Base-by-base conservation (phyloP, 2,888 invertebrate species). In the Cheilosia soror region DNA sequence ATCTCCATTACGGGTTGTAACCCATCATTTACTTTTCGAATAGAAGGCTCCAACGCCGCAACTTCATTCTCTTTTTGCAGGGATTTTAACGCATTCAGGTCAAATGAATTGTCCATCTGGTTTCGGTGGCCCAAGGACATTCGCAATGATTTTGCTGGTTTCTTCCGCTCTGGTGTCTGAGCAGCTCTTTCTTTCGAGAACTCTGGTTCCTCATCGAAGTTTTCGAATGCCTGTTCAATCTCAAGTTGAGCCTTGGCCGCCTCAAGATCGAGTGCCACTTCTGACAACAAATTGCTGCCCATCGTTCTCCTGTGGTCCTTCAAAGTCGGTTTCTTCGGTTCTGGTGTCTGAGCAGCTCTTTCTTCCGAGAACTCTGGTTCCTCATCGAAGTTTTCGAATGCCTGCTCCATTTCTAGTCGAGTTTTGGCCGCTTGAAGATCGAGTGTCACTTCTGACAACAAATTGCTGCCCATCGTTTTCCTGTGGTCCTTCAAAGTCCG, bases 341-440 rank as follows among this genome's bases (percentile, higher is more conserved):
- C 69, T 5, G 81, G 69, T 6, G 75, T 81, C 13, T 58, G 55
- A 0, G 25, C 40, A 2, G 2, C 15, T 31, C 66, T 29, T 2
- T 37, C 37, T n/a, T n/a, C 20, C 5, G 20, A 3, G n/a, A 72
- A 25, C 13, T 49, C 33, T 5, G 79, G 72, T 29, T 73, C 27
- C 9, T 73, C 79, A 25, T 60, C 60, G 11, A 80, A 80, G 53
- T 80, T 72, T 20, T 60, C 42, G 20, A 80, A 75, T 5, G 68
- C 80, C 3, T 31, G 0, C 20, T 77, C 66, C 40, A 62, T 37
- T 13, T 80, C 80, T 0, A 33, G 31, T 7, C 53, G 11, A 4
- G 33, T 69, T n/a, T 80, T 80, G 0, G 53, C 80, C 9, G 53
- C 68, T 29, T 80, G 4, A 20, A 80, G 20, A 49, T 81, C 75